These are phyloP conservation scores for Colistium nudipinnis DNA, from an alignment of 2,113 vertebrate genomes.

Conservation along the genomic window DNA sequence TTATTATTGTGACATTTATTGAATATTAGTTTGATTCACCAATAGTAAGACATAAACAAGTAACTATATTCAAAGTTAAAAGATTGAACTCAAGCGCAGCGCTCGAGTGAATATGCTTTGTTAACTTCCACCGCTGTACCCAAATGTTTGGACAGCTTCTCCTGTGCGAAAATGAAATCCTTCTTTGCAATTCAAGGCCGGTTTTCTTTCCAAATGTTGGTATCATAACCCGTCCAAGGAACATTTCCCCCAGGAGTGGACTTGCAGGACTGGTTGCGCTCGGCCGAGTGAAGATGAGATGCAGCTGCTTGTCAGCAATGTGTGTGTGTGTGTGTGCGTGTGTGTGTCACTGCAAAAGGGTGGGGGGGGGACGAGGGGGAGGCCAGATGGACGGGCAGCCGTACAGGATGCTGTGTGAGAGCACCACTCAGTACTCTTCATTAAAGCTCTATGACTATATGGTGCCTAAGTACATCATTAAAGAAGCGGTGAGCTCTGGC, in stretches of 20 bases:
- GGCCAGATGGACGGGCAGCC: slow-evolving; percentile 59
- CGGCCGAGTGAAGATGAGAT: slow-evolving; percentile 62
- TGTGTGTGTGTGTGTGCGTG: slow-evolving; percentile 49
- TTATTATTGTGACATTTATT: no score
- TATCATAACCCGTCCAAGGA: slow-evolving; percentile 21
- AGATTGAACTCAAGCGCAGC: neutral
- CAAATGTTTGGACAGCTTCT: neutral
- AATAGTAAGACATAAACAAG: no score
- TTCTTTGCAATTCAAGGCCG: neutral
- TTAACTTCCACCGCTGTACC: neutral
- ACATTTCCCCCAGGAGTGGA: slow-evolving; percentile 38
- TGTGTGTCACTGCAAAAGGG: no score
- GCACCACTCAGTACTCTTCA: slow-evolving; percentile 60
- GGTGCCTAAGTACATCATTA: slow-evolving; percentile 16
- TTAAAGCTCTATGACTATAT: slow-evolving; percentile 30
- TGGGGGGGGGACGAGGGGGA: slow-evolving; percentile 16
- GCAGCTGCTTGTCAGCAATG: slow-evolving; percentile 74
- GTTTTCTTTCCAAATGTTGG: neutral
- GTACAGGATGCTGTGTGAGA: slow-evolving; percentile 53
- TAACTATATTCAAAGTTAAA: no score
- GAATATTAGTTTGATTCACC: no score
- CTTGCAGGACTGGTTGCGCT: slow-evolving; percentile 40
- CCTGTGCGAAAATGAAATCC: neutral
- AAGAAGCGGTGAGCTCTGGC: slow-evolving; percentile 12
- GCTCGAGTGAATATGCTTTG: neutral